phyloP scores from a whole-genome alignment of 2,113 vertebrate genomes.

The Vulpes lagopus region DNA sequence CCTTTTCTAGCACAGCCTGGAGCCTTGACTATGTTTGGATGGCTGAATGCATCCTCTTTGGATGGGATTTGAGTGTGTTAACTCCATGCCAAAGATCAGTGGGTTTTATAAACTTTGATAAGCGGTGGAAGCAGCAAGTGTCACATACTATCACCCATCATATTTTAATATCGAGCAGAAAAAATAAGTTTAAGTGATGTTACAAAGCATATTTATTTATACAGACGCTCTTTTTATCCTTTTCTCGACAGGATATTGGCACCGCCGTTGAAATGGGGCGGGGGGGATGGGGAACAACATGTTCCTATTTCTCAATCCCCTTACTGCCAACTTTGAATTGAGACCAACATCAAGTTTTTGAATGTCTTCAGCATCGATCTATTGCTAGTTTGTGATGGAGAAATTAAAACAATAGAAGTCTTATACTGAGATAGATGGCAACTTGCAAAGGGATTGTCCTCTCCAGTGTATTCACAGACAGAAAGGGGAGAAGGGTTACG shows the following conservation, averaged over 20 bases:
- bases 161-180: conserved; percentile 66
- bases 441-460: background rate
- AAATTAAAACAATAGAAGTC: conserved; percentile 54
- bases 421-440: background rate
- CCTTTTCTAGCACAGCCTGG: background rate
- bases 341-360: conserved; percentile 55
- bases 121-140: conserved; percentile 21
- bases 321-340: conserved; percentile 71
- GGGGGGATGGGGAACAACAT: conserved; percentile 17
- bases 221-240: conserved; percentile 80
- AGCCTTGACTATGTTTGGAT: background rate
- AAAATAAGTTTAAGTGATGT: conserved; percentile 68
- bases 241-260: conserved; percentile 79
- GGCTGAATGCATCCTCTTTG: background rate
- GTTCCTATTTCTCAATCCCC: conserved; percentile 68
- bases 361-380: conserved; percentile 44
- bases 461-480: background rate
- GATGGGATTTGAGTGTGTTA: background rate
- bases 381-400: background rate
- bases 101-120: conserved; percentile 57
- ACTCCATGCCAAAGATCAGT: conserved; percentile 51
- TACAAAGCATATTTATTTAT: conserved; percentile 80
- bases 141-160: conserved; percentile 3
- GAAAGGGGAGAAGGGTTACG: background rate
- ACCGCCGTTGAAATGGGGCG: conserved; percentile 49